Base-by-base conservation (phyloP, 1,140 invertebrate genomes). In the Halictus rubicundus region DNA sequence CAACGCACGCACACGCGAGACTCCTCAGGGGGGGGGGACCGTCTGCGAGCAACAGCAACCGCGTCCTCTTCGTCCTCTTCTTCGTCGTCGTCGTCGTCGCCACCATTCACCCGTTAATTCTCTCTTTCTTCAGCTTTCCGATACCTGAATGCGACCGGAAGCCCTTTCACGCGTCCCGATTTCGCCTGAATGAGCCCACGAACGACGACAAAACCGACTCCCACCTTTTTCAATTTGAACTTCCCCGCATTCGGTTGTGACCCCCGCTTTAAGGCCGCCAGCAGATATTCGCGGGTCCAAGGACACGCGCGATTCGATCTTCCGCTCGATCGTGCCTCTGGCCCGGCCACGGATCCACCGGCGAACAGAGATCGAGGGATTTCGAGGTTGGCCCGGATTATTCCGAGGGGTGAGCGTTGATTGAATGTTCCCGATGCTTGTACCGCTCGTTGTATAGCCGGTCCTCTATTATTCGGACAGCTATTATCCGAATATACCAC, bases 111-210 rank as follows among this genome's bases (percentile, higher is more conserved):
- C 77, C 80, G 83, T 85, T 90, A 91, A 90, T 91, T 90, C 89
- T 87, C 84, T 87, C 89, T 90, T 90, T 91, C 89, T 90, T 90
- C 81, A 57, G 66, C 49, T 65, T 19, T 65, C 68, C 52, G 46
- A 68, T 74, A 72, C 72, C 77, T 90, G 85, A 90, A 90, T 89
- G 85, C 82, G 75, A 87, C 88, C 89, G 91, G 90, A 92, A 90
- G 87, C 85, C 86, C 86, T 91, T 92, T 92, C 90, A 91, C 86
- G 89, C 84, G 87, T 86, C 72, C 86, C 74, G 87, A 91, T 91
- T 89, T 88, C 52, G 83, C 19, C 52, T 85, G 80, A 89, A 90
- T 85, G 68, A 82, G 85, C 80, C 66, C 77, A 83, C 27, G 59
- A 5, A 19, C 39, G 10, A 32, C 27, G 19, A 14, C 19, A 66